These are phyloP conservation scores for Lepus timidus DNA, from an alignment of 2,113 vertebrate genomes.

Conservation along the genomic window DNA sequence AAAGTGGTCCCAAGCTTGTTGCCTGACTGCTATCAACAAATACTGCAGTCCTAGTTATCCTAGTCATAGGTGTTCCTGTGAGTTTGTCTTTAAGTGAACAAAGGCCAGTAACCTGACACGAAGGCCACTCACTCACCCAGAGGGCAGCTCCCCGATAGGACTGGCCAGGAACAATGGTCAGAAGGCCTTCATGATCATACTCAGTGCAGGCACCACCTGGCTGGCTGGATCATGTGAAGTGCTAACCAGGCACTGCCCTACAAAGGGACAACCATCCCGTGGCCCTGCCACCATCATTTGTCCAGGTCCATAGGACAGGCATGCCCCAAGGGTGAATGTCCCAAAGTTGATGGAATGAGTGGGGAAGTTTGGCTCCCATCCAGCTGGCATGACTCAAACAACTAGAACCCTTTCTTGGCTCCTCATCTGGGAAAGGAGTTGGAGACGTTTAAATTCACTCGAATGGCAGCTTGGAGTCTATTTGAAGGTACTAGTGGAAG, in stretches of 20 bases:
- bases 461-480: neutral
- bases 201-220: neutral
- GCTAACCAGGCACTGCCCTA: neutral
- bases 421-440: neutral
- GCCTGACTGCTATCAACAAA: neutral
- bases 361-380: neutral
- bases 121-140: neutral
- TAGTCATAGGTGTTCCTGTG: neutral
- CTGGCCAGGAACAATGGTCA: neutral
- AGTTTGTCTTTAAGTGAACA: neutral
- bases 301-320: neutral
- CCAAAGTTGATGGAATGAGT: neutral
- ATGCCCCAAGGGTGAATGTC: neutral
- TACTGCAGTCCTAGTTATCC: neutral
- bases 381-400: neutral
- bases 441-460: neutral
- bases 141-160: neutral
- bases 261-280: neutral
- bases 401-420: neutral
- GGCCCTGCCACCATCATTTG: neutral
- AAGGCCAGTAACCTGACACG: neutral
- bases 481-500: slow-evolving; percentile 47
- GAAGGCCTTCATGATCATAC: neutral
- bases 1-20: slow-evolving; percentile 23
- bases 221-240: neutral